These are phyloP conservation scores for Drosophila biarmipes DNA, from an alignment of 1,140 invertebrate genomes.

Conservation along the genomic window DNA sequence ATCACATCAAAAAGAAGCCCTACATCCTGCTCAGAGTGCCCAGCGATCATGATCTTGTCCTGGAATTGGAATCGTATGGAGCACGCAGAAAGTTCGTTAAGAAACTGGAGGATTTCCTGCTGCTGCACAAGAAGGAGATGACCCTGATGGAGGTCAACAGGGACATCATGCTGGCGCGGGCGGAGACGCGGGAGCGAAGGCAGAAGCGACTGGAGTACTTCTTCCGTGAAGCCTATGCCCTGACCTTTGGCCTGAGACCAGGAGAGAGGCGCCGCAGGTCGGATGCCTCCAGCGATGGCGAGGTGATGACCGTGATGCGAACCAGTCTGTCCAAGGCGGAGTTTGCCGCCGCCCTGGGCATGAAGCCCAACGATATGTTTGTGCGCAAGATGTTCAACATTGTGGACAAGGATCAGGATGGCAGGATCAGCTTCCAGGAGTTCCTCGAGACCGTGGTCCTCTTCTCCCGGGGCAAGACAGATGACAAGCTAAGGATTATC, in stretches of 20 bases:
- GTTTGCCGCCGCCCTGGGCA: constrained; percentile 98
- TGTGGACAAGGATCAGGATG: constrained; percentile 98
- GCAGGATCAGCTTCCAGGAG: constrained; percentile 98
- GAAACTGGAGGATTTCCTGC: constrained; percentile 94
- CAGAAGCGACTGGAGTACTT: constrained; percentile 98
- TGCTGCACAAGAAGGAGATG: constrained; percentile 91
- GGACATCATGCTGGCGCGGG: constrained; percentile 95
- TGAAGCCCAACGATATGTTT: constrained; percentile 98
- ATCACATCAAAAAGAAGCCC: constrained; percentile 91
- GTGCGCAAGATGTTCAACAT: constrained; percentile 99
- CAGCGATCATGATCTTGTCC: constrained; percentile 97
- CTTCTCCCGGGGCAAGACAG: constrained; percentile 95
- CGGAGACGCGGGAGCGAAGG: constrained; percentile 97
- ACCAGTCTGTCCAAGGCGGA: constrained; percentile 97
- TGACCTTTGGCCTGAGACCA: constrained; percentile 93
- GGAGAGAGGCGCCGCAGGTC: constrained; percentile 89
- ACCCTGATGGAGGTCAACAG: constrained; percentile 85
- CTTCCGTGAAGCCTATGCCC: constrained; percentile 98
- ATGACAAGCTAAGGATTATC: constrained; percentile 98
- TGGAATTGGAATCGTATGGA: constrained; percentile 94
- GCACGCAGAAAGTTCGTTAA: constrained; percentile 95
- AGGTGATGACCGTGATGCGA: constrained; percentile 96
- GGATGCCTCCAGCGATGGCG: constrained; percentile 91
- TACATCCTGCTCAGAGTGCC: constrained; percentile 94
- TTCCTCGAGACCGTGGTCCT: constrained; percentile 98